These are phyloP conservation scores for Mya arenaria DNA, from an alignment of 1,140 invertebrate genomes.

Conservation along the genomic window DNA sequence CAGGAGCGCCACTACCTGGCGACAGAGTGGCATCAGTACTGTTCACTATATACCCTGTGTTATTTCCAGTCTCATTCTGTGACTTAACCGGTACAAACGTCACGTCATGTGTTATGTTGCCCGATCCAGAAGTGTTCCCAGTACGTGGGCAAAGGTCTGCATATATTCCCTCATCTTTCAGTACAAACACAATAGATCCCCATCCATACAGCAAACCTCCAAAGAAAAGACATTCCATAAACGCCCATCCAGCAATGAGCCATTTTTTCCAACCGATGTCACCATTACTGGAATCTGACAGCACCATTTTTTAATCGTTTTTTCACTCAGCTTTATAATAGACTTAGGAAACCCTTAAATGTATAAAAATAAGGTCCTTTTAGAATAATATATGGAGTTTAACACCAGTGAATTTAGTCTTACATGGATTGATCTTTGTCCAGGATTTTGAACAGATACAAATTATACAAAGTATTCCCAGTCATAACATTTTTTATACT, in stretches of 20 bases:
- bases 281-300: constrained; percentile 31
- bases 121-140: not conserved
- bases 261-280: constrained; percentile 50
- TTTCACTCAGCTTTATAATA: no score
- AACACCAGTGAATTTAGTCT: no score
- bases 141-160: constrained; percentile 55
- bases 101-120: not conserved
- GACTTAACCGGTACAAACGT: not conserved
- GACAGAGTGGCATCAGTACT: not conserved
- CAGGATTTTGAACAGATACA: no score
- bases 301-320: constrained; percentile 45
- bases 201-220: constrained; percentile 65
- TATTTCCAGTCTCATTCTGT: not conserved
- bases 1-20: not conserved
- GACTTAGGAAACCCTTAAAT: no score
- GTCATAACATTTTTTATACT: no score
- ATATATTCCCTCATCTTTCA: constrained; percentile 61
- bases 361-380: no score
- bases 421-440: no score
- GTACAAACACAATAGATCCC: constrained; percentile 62
- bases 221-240: constrained; percentile 63
- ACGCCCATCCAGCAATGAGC: constrained; percentile 54
- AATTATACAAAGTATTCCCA: no score
- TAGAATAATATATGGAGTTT: no score
- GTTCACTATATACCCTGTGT: not conserved